Percentiles rank a stretch among this genome's conserved stretches.
Evolutionary conservation across 2,113 vertebrate species (phyloP).

Genomic region (Semicossyphus pulcher): DNA sequence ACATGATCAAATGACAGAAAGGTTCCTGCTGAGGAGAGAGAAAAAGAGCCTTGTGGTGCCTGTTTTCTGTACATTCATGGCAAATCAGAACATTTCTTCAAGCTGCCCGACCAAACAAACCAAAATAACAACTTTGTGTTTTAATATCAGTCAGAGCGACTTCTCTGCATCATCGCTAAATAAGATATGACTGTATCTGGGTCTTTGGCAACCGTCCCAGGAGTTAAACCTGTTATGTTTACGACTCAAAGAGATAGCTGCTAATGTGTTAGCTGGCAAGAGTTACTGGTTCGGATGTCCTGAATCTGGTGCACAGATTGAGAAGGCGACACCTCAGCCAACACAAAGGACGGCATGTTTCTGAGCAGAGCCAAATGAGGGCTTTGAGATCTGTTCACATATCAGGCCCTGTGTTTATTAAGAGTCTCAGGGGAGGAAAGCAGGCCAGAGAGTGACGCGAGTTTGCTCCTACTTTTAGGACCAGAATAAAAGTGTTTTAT

Average conservation of each 20-base stretch:
- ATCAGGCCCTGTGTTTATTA: not conserved
- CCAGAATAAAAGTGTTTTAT: not conserved
- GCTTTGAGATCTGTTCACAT: not conserved
- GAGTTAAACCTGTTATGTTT: not conserved
- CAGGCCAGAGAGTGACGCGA: not conserved
- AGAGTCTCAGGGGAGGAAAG: not conserved
- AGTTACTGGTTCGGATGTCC: not conserved
- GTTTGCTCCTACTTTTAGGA: not conserved
- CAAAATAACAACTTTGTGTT: not conserved
- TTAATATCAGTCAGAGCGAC: not conserved
- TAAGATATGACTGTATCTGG: not conserved
- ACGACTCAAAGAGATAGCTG: not conserved
- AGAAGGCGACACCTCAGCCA: not conserved
- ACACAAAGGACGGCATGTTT: not conserved
- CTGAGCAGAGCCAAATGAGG: not conserved
- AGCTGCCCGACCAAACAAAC: not conserved
- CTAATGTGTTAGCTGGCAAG: not conserved
- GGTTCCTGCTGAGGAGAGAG: not conserved
- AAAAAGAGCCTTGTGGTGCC: not conserved
- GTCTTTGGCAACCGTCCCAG: not conserved
- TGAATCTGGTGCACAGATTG: conserved; percentile 11
- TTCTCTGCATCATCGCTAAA: not conserved
- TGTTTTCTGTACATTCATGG: conserved; percentile 16
- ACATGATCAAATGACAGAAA: not conserved
- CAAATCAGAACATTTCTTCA: not conserved